These are phyloP conservation scores for Drosophila ezoana DNA, from an alignment of 2,888 invertebrate species.

Conservation along the genomic window DNA sequence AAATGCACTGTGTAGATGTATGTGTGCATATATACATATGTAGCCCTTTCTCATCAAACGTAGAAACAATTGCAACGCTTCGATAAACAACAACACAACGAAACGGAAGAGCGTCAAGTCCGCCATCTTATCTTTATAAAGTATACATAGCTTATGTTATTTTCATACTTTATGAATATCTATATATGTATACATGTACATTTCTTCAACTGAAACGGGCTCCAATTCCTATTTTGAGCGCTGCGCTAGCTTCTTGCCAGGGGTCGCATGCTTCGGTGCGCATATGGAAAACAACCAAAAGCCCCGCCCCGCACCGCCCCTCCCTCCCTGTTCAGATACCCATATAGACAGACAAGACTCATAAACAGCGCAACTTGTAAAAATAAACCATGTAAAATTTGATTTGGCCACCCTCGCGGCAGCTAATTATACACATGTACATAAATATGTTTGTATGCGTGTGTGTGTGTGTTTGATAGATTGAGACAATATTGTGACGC, in stretches of 20 bases:
- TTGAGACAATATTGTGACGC: slow-evolving; percentile 41
- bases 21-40: slow-evolving; percentile 11
- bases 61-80: slow-evolving; percentile 75
- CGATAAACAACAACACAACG: slow-evolving; percentile 71
- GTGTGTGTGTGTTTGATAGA: slow-evolving; percentile 39
- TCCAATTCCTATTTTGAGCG: slow-evolving; percentile 62
- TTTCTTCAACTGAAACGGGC: slow-evolving; percentile 40
- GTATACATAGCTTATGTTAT: slow-evolving; percentile 24
- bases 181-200: not conserved
- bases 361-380: slow-evolving; percentile 59
- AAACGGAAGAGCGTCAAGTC: slow-evolving; percentile 67
- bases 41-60: slow-evolving; percentile 52
- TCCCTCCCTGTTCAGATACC: not conserved
- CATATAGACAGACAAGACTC: slow-evolving; percentile 15
- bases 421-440: slow-evolving; percentile 61
- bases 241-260: slow-evolving; percentile 73
- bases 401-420: slow-evolving; percentile 66
- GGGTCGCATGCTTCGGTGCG: slow-evolving; percentile 79
- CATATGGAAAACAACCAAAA: slow-evolving; percentile 43
- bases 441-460: slow-evolving; percentile 35
- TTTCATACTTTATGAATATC: slow-evolving; percentile 6
- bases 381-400: slow-evolving; percentile 71
- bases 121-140: slow-evolving; percentile 60
- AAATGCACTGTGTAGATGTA: slow-evolving; percentile 57
- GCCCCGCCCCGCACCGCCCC: slow-evolving; percentile 2